A percentile compares a stretch with the other conserved stretches of the same genome.
Conservation (phyloP, 1,140 invertebrate species). For the Trichogramma pretiosum region DNA sequence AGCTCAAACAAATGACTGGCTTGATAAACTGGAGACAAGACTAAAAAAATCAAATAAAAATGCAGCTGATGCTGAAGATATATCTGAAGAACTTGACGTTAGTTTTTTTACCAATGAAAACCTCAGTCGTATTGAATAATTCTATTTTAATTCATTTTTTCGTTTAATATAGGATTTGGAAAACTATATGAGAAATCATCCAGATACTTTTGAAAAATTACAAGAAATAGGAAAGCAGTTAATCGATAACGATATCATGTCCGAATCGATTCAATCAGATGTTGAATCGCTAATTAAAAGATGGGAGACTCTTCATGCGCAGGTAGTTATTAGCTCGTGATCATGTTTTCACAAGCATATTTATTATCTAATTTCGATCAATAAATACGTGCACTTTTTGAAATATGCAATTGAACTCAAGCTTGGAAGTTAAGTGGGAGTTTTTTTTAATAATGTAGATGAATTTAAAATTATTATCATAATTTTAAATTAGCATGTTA, state of each 20-base stretch:
- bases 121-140: not conserved
- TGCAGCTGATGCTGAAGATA: constrained; percentile 87
- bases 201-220: constrained; percentile 62
- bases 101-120: constrained; percentile 30
- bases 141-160: constrained; percentile 9
- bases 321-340: too few species aligned
- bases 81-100: constrained; percentile 82
- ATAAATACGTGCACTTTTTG: too few species aligned
- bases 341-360: too few species aligned
- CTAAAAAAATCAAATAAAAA: constrained; percentile 60
- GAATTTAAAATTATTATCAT: too few species aligned
- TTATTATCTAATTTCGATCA: too few species aligned
- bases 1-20: constrained; percentile 70
- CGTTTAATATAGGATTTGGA: constrained; percentile 62
- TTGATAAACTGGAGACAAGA: constrained; percentile 73
- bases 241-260: constrained; percentile 68
- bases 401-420: too few species aligned
- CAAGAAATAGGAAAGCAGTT: constrained; percentile 67
- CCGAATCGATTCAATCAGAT: constrained; percentile 59
- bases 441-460: too few species aligned
- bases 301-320: constrained; percentile 59
- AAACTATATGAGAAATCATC: constrained; percentile 71
- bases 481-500: too few species aligned
- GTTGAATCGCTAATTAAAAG: constrained; percentile 57
- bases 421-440: too few species aligned